These are phyloP conservation scores for Emydocephalus ijimae DNA, from an alignment of 2,113 vertebrate species.

Conservation along the genomic window DNA sequence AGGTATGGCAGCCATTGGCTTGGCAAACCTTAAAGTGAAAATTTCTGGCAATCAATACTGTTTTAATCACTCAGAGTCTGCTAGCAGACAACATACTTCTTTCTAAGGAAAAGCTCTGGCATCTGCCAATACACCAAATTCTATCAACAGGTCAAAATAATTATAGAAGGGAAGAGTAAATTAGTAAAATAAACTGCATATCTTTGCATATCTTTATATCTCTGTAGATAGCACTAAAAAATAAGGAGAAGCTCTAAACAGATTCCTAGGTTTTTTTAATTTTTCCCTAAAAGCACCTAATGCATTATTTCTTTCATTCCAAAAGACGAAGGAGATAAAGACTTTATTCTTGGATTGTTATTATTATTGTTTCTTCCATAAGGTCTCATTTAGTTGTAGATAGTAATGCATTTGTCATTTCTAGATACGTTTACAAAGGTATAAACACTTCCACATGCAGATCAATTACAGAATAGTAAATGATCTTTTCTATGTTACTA, in stretches of 20 bases:
- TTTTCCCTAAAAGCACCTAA: background rate
- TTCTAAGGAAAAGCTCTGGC: constrained; percentile 26
- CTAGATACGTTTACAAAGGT: background rate
- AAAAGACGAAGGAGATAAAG: background rate
- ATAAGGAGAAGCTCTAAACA: background rate
- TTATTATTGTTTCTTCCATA: background rate
- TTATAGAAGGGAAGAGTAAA: background rate
- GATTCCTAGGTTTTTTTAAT: background rate
- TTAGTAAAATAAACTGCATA: background rate
- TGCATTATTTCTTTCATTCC: background rate
- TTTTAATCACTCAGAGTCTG: constrained; percentile 51
- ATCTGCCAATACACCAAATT: constrained; percentile 11
- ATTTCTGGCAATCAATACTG: constrained; percentile 37
- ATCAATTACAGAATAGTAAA: background rate
- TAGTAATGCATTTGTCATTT: background rate
- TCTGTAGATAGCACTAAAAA: background rate
- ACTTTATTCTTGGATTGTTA: accelerated
- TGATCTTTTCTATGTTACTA: constrained; percentile 26
- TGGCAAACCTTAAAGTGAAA: constrained; percentile 24
- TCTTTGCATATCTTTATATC: background rate
- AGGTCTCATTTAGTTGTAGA: background rate
- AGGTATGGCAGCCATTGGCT: constrained; percentile 28
- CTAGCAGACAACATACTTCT: constrained; percentile 40
- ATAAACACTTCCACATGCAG: background rate
- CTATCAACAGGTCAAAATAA: constrained; percentile 1